Evolutionary conservation across 2,797 vertebrate genomes (phyloP).

Genomic region (Synaphobranchus kaupii): DNA sequence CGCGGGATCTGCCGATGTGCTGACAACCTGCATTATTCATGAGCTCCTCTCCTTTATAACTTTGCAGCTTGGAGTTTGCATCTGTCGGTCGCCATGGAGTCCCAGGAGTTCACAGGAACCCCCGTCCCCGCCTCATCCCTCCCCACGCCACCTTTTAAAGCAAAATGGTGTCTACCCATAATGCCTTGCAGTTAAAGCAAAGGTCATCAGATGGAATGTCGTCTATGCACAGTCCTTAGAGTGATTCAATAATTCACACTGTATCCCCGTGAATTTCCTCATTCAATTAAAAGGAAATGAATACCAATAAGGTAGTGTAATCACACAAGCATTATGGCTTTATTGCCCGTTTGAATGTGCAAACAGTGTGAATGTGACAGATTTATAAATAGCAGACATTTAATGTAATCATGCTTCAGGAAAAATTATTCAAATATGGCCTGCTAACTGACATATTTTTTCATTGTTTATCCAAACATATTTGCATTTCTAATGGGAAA

Average conservation of each 20-base stretch:
- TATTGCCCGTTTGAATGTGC: background rate
- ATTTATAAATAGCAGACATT: constrained; percentile 18
- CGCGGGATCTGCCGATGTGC: constrained; percentile 15
- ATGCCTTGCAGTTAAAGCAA: constrained; percentile 28
- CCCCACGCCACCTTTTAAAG: background rate
- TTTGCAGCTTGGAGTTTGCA: constrained; percentile 22
- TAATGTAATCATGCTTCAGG: constrained; percentile 14
- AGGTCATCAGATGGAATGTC: constrained; percentile 29
- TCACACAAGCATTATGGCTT: background rate
- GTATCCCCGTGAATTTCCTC: background rate
- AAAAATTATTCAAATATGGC: constrained; percentile 18
- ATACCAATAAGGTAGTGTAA: background rate
- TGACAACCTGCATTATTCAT: constrained; percentile 35
- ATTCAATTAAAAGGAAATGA: background rate
- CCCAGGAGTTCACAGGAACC: constrained; percentile 32
- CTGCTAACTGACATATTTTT: background rate
- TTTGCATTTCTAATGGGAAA: constrained; percentile 26
- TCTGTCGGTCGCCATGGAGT: constrained; percentile 37
- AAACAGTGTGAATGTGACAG: background rate
- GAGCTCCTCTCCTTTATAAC: constrained; percentile 27
- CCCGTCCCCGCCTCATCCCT: constrained; percentile 20
- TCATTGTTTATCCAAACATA: constrained; percentile 28
- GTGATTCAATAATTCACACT: constrained; percentile 11
- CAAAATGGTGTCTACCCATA: constrained; percentile 16
- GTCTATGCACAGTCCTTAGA: background rate